Conservation (phyloP, 2,888 invertebrate genomes). For the Bimastos eiseni region DNA sequence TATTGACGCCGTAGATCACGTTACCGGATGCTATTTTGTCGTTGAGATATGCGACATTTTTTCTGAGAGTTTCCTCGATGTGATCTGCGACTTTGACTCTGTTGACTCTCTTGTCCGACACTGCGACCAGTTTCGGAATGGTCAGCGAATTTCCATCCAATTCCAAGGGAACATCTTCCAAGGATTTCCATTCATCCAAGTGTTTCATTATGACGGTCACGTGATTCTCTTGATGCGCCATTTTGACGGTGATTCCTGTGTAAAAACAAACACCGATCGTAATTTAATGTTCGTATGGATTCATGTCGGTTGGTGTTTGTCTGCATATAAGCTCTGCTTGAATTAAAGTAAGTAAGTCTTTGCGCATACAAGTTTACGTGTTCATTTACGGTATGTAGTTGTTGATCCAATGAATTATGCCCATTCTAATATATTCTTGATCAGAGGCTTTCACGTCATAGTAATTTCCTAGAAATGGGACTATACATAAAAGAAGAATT, state of each 20-base stretch:
- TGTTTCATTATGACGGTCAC: neutral
- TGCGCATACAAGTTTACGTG: too few relatives aligned
- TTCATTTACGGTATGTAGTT: too few relatives aligned
- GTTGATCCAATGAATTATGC: too few relatives aligned
- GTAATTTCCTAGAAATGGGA: too few relatives aligned
- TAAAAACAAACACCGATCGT: neutral
- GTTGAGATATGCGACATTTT: constrained; percentile 39
- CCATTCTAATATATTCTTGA: too few relatives aligned
- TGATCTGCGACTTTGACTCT: neutral
- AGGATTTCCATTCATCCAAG: neutral
- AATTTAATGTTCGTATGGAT: neutral
- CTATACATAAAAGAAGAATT: too few relatives aligned
- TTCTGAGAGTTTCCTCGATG: constrained; percentile 27
- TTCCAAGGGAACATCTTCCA: neutral
- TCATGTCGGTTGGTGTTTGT: too few relatives aligned
- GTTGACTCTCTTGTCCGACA: constrained; percentile 15
- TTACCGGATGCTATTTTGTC: constrained; percentile 35
- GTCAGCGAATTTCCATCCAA: constrained; percentile 28
- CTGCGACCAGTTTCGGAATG: constrained; percentile 28
- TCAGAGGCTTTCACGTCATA: too few relatives aligned
- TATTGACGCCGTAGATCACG: constrained; percentile 47
- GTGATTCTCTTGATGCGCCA: neutral
- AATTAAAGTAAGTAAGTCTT: too few relatives aligned
- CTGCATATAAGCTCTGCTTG: too few relatives aligned
- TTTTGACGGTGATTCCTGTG: neutral